phyloP scores from a whole-genome alignment of 2,888 invertebrate genomes.

The Saturnia japonica region DNA sequence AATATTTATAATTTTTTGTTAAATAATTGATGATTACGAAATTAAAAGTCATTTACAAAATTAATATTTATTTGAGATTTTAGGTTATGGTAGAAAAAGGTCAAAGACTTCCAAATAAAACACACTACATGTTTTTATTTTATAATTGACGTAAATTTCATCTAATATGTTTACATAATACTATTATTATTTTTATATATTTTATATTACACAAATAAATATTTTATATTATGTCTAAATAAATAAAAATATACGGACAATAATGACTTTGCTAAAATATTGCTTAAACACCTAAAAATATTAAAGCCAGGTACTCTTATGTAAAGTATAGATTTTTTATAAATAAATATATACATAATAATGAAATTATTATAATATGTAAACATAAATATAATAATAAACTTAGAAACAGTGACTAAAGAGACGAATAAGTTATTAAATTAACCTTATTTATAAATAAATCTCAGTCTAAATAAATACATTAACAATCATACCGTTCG shows the following conservation, averaged over 20 bases:
- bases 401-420: constrained; percentile 38
- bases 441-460: constrained; percentile 23
- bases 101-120: constrained; percentile 33
- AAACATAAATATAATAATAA: constrained; percentile 39
- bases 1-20: no score
- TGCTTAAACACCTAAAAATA: constrained; percentile 64
- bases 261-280: constrained; percentile 35
- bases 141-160: constrained; percentile 39
- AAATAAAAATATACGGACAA: constrained; percentile 26
- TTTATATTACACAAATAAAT: constrained; percentile 28
- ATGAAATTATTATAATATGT: constrained; percentile 42
- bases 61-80: neutral
- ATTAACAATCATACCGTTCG: constrained; percentile 27
- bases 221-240: constrained; percentile 24
- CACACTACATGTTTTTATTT: constrained; percentile 41
- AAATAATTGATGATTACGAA: no score
- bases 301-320: constrained; percentile 70
- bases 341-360: constrained; percentile 45
- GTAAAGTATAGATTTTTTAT: constrained; percentile 36
- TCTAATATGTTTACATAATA: constrained; percentile 30
- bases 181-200: constrained; percentile 25
- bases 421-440: constrained; percentile 31
- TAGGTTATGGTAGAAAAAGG: neutral
- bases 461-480: constrained; percentile 35
- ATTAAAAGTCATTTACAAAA: neutral